Evolutionary conservation across 1,140 invertebrate genomes (phyloP).

Genomic region (Zaprionus lachaisei): DNA sequence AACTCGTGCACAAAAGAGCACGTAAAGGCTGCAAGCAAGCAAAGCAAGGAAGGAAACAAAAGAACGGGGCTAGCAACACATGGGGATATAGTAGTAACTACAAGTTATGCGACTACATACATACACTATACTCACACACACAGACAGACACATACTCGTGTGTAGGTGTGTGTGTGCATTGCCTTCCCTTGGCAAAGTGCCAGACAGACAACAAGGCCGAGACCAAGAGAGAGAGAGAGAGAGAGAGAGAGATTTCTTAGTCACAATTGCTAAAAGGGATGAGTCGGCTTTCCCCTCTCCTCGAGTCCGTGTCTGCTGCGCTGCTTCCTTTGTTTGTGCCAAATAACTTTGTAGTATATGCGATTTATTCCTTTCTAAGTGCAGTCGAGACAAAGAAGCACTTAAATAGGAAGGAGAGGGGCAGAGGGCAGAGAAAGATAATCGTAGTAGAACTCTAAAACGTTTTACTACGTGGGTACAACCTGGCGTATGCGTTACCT

Average conservation of each 20-base stretch:
- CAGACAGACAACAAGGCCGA: slow-evolving; percentile 39
- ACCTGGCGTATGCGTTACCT: slow-evolving; percentile 2
- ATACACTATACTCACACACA: not conserved
- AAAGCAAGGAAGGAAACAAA: slow-evolving; percentile 37
- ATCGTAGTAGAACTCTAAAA: not conserved
- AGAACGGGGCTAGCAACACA: slow-evolving; percentile 36
- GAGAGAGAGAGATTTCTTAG: slow-evolving; percentile 13
- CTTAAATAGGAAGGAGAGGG: not conserved
- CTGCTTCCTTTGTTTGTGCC: slow-evolving; percentile 19
- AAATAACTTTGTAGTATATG: slow-evolving; percentile 11
- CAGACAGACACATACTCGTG: not conserved
- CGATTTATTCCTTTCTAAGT: slow-evolving; percentile 32
- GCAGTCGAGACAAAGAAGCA: slow-evolving; percentile 6
- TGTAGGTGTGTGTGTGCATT: not conserved
- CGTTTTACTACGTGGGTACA: slow-evolving; percentile 2
- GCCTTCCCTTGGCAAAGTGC: slow-evolving; percentile 22
- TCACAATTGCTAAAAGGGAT: slow-evolving; percentile 13
- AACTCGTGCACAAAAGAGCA: slow-evolving; percentile 46
- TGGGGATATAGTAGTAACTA: slow-evolving; percentile 8
- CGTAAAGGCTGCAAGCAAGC: slow-evolving; percentile 16
- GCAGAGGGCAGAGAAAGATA: not conserved
- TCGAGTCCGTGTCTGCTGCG: not conserved
- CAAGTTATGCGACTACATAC: not conserved
- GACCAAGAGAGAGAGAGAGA: not conserved
- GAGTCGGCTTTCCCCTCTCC: not conserved